Evolutionary conservation across 2,797 vertebrate genomes (phyloP), one percentile per base, ranked within the genome.

Genomic region (Lophotriccus pileatus): DNA sequence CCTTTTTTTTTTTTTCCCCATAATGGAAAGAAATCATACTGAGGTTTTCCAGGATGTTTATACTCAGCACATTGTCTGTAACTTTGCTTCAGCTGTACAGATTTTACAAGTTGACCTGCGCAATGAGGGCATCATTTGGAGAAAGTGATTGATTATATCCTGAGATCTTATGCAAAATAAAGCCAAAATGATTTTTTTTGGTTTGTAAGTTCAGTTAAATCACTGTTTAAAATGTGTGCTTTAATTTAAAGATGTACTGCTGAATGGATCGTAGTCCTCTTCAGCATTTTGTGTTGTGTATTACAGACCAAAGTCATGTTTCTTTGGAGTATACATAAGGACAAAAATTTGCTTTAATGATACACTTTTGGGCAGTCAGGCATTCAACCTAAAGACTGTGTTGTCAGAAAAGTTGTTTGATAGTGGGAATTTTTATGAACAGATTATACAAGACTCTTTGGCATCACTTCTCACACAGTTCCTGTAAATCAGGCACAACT

Each of bases 71-170:
- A 41, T 44, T 47, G 14, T 17, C 28, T 77, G 5, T 70, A 50
- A 60, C 17, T 62, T 43, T 0, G 0, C 4, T 41, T 36, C 17
- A 74, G 8, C 20, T 1, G 1, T 52, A 49, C 0, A 1, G 10
- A 49, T 79, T 80, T 60, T 64, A 64, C 12, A 68, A 50, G 30
- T 52, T 83, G 4, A 6, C 23, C 1, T 13, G 30, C 9, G 36
- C 39, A 60, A 70, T 36, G 49, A 83, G 4, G 28, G 0, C 8
- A 72, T 60, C 25, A n/a, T 18, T 56, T 37, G 12, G 27, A 72
- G 12, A 70, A 85, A 85, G 14, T 2, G 74, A 23, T 41, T 70
- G 14, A 19, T 52, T 77, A n/a, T 74, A 41, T 59, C 66, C 11
- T n/a, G 25, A 41, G 25, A 24, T 19, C 5, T 30, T 86, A 74